These are phyloP conservation scores for Lipotes vexillifer DNA, from an alignment of 2,113 vertebrate species.

Conservation along the genomic window DNA sequence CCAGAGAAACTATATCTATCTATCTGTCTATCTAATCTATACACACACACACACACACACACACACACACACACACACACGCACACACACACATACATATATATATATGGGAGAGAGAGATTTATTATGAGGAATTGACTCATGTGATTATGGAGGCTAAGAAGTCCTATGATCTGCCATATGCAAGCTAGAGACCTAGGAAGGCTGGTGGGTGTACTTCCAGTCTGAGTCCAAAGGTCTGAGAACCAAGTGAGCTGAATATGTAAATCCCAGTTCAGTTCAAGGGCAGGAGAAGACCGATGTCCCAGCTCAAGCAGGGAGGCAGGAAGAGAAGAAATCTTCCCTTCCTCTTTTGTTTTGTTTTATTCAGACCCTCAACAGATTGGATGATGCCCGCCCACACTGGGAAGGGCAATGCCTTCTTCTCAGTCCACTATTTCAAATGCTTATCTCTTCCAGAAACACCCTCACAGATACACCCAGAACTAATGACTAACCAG, in stretches of 20 bases:
- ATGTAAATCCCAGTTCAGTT: not conserved
- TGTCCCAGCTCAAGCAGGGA: not conserved
- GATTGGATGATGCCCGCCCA: not conserved
- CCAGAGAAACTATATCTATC: not conserved
- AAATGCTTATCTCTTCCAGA: not conserved
- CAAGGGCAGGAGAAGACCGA: not conserved
- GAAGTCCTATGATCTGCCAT: not conserved
- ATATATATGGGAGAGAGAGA: not conserved
- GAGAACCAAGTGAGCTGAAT: not conserved
- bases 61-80: too few relatives aligned
- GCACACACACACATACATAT: too few relatives aligned
- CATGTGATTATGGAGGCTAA: not conserved
- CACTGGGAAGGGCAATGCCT: not conserved
- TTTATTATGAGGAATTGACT: not conserved
- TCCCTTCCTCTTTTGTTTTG: not conserved
- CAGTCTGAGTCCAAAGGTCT: not conserved
- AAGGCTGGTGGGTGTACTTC: not conserved
- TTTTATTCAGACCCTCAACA: not conserved
- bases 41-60: too few relatives aligned
- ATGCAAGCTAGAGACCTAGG: not conserved
- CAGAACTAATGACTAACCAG: not conserved
- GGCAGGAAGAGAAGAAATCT: not conserved
- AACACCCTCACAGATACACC: not conserved
- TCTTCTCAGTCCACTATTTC: not conserved
- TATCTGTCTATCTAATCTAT: too few relatives aligned